Conservation (phyloP, 2,113 vertebrate species). For the Orthonyx spaldingii region DNA sequence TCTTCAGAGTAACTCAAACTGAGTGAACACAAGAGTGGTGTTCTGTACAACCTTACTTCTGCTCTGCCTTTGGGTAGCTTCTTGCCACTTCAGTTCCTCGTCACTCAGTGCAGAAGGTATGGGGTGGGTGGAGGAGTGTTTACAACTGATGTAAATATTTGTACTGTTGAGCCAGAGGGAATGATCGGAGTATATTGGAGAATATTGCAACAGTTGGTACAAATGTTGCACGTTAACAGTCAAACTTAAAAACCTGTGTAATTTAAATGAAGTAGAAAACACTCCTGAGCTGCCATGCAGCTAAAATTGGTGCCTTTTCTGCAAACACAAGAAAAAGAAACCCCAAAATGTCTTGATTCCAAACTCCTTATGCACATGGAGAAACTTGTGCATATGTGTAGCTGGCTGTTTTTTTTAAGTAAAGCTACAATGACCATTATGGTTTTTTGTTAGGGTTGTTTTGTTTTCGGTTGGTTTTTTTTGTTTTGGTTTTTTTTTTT, state of each 20-base stretch:
- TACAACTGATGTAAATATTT: constrained; percentile 43
- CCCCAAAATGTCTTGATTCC: not conserved
- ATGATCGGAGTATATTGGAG: not conserved
- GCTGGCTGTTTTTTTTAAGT: constrained; percentile 2
- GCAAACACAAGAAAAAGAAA: not conserved
- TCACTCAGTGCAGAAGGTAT: constrained; percentile 14
- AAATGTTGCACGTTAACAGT: not conserved
- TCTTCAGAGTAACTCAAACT: not conserved
- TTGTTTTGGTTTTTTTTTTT: not conserved
- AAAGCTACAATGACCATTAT: constrained; percentile 26
- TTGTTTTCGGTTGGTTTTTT: not conserved
- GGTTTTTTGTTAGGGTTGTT: not conserved
- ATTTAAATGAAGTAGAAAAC: constrained; percentile 52
- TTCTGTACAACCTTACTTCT: constrained; percentile 6
- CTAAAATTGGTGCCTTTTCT: constrained; percentile 56
- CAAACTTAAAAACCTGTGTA: not conserved
- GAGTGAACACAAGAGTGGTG: not conserved
- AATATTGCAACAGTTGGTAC: not conserved
- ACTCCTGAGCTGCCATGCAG: constrained; percentile 48
- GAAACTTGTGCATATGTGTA: not conserved
- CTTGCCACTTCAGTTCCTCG: not conserved
- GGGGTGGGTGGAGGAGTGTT: constrained; percentile 19
- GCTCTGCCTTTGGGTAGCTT: constrained; percentile 20
- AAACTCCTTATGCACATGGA: not conserved
- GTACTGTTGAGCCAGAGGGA: constrained; percentile 1